Evolutionary conservation across 2,797 vertebrate species (phyloP).

Genomic region (Fratercula arctica): DNA sequence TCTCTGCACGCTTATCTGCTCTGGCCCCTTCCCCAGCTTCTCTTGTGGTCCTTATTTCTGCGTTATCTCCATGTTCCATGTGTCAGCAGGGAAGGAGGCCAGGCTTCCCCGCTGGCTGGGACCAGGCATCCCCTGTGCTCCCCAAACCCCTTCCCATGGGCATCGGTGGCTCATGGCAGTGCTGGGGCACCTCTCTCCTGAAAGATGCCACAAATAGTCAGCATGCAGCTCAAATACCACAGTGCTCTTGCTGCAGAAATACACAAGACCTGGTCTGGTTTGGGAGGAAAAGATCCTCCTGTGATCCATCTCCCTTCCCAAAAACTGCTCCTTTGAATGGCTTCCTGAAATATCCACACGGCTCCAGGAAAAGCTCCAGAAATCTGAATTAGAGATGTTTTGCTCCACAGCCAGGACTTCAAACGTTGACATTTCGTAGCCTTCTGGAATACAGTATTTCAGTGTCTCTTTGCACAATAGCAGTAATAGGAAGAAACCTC

Average conservation of each 20-base stretch:
- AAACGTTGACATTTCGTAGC: neutral
- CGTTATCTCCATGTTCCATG: neutral
- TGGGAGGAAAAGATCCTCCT: neutral
- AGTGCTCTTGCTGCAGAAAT: neutral
- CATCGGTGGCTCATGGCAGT: neutral
- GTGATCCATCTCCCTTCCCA: neutral
- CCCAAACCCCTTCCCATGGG: accelerated
- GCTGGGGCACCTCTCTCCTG: accelerated
- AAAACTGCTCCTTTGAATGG: neutral
- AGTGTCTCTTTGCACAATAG: neutral
- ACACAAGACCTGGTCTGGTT: neutral
- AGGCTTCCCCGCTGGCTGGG: neutral
- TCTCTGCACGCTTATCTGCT: neutral
- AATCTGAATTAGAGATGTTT: neutral
- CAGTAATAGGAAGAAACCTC: neutral
- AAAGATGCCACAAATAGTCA: neutral
- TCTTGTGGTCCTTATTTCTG: neutral
- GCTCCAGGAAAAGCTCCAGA: conserved; percentile 19
- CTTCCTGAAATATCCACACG: neutral
- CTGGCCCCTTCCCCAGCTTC: neutral
- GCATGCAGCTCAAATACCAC: neutral
- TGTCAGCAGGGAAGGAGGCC: neutral
- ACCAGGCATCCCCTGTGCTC: neutral
- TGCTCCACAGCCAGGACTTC: neutral
- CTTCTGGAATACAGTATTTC: neutral